These are phyloP conservation scores for Rostratula benghalensis DNA, from an alignment of 2,113 vertebrate species.

Conservation along the genomic window DNA sequence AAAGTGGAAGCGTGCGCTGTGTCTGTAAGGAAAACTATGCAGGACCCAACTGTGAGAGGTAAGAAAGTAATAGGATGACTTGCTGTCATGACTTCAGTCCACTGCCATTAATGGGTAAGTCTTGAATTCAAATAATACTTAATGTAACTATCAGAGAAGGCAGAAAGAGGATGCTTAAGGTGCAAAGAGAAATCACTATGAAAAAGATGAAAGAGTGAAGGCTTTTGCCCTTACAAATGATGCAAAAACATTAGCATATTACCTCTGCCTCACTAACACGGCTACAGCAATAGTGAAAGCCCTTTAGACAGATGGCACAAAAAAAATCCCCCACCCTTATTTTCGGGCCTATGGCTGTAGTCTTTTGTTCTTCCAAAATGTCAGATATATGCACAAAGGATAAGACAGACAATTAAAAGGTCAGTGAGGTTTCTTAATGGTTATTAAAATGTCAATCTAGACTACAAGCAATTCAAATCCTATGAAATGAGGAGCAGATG, in stretches of 20 bases:
- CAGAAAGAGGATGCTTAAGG: not conserved
- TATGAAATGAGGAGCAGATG: not conserved
- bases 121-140: not conserved
- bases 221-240: not conserved
- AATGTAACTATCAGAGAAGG: not conserved
- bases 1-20: slow-evolving; percentile 79
- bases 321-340: not conserved
- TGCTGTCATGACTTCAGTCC: not conserved
- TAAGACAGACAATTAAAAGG: slow-evolving; percentile 34
- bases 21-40: slow-evolving; percentile 91
- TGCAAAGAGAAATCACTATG: not conserved
- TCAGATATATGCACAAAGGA: slow-evolving; percentile 23
- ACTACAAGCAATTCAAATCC: slow-evolving; percentile 2
- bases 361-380: slow-evolving; percentile 30
- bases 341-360: not conserved
- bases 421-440: slow-evolving; percentile 5
- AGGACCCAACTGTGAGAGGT: slow-evolving; percentile 95
- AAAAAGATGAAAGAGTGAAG: not conserved
- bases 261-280: not conserved
- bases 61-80: not conserved
- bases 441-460: slow-evolving; percentile 48
- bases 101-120: not conserved
- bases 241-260: not conserved
- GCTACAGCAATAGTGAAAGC: not conserved
- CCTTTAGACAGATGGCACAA: not conserved